Percentiles rank a stretch among this genome's conserved stretches.
Conservation (phyloP, 2,797 vertebrate genomes). For the Alcedo quadribrachys region DNA sequence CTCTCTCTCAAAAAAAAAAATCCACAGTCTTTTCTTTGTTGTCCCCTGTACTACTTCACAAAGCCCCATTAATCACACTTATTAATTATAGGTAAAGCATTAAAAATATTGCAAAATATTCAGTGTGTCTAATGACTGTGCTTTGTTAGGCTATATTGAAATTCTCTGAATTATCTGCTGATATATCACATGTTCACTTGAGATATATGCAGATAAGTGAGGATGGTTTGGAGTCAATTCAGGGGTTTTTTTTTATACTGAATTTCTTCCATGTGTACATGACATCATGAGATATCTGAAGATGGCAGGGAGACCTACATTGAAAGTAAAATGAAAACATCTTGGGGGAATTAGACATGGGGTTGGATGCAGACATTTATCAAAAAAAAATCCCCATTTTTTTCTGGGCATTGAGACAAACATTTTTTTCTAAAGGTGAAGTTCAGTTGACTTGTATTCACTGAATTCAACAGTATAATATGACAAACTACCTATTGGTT, state of each 20-base stretch:
- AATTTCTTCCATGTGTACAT: neutral
- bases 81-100: constrained; percentile 19
- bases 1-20: neutral
- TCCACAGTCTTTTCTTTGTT: neutral
- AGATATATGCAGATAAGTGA: neutral
- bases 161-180: neutral
- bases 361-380: neutral
- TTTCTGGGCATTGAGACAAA: neutral
- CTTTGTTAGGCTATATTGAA: neutral
- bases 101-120: constrained; percentile 9
- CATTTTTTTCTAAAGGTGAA: neutral
- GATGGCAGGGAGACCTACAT: neutral
- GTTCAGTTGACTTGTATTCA: neutral
- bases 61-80: neutral
- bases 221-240: neutral
- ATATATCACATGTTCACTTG: neutral
- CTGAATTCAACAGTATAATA: neutral
- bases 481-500: neutral
- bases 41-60: constrained; percentile 13
- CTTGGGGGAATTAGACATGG: neutral
- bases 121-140: constrained; percentile 29
- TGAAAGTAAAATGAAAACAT: neutral
- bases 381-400: neutral
- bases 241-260: neutral
- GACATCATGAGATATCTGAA: neutral